Percentiles rank a stretch among this genome's conserved stretches.
phyloP scores from a whole-genome alignment of 2,797 vertebrate species.

The Gymnocypris eckloni region DNA sequence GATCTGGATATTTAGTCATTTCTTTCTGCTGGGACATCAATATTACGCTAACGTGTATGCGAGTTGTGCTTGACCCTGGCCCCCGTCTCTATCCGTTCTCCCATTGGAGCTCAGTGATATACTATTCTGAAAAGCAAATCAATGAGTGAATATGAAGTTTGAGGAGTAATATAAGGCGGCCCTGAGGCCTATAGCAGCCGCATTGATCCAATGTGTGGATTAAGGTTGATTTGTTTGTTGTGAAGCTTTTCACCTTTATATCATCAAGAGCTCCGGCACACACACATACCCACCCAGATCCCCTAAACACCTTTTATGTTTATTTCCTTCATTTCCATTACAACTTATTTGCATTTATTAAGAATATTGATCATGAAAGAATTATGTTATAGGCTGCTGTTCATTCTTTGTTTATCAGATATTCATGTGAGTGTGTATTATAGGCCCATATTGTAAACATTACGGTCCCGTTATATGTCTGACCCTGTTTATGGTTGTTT shows the following conservation, averaged over 20 bases:
- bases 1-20: conserved; percentile 99
- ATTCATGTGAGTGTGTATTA: not conserved
- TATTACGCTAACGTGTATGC: conserved; percentile 91
- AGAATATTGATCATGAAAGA: conserved; percentile 1
- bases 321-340: conserved; percentile 32
- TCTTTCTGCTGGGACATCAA: conserved; percentile 94
- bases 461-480: conserved; percentile 4
- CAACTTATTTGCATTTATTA: conserved; percentile 36
- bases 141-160: conserved; percentile 99
- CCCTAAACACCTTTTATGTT: conserved; percentile 33
- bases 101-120: conserved; percentile 98
- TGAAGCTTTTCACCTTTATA: conserved; percentile 69
- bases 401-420: conserved; percentile 17
- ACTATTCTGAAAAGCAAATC: conserved; percentile 97
- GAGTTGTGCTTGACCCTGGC: conserved; percentile 93
- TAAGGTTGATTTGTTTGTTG: conserved; percentile 78
- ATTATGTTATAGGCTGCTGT: not conserved
- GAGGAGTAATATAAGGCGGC: conserved; percentile 92
- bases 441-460: not conserved
- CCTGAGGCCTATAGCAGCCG: conserved; percentile 79
- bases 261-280: conserved; percentile 39
- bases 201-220: conserved; percentile 80
- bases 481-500: not conserved
- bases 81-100: conserved; percentile 86
- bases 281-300: not conserved